Base-by-base conservation (phyloP, 53 echinoderm and acorn worm genomes). In the Apostichopus leukothele region DNA sequence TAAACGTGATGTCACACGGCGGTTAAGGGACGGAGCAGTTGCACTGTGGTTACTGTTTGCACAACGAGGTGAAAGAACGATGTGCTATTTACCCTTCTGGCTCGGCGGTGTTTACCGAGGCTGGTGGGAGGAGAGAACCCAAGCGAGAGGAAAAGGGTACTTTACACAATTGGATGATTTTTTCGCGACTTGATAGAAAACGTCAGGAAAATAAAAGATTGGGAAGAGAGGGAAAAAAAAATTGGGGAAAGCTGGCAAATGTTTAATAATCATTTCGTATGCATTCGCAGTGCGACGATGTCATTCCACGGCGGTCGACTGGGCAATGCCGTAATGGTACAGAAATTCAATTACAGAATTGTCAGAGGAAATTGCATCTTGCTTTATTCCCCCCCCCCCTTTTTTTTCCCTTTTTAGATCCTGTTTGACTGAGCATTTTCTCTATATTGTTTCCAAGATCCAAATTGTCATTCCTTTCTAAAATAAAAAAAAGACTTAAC, bases 271-370 rank as follows among this genome's bases (percentile, higher is more conserved):
- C 71, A 18, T 16, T 71, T 71, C 71, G 18, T 19, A 71, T 13
- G 71, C 18, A n/a, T 71, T 39, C 3, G 39, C 71, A 18, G 18
- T 71, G 71, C n/a, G 18, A 71, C 71, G 71, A 10, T 8, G 8
- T 9, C 7, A 57, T 57, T 7, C 20, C 18, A 63, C 63, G 63
- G 12, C 16, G 63, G 16, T 19, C 18, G 71, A 71, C 71, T 71
- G 59, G 23, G 81, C 81, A 81, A 81, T 81, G 53, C 81, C 59
- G 53, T 81, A 81, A 81, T 81, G 81, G 81, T 22, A 59, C 59
- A 59, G 22, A 81, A 81, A 81, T 81, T 81, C 59, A 81, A 81
- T 81, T 81, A 81, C 59, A 18, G 10, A 81, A 21, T 55, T 59
- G 59, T 59, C 81, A 20, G 55, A 81, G 23, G 53, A 81, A 55